Evolutionary conservation across 2,797 vertebrate genomes (phyloP), one percentile per base, ranked within the genome.

Genomic region (Phylloscopus collybita): DNA sequence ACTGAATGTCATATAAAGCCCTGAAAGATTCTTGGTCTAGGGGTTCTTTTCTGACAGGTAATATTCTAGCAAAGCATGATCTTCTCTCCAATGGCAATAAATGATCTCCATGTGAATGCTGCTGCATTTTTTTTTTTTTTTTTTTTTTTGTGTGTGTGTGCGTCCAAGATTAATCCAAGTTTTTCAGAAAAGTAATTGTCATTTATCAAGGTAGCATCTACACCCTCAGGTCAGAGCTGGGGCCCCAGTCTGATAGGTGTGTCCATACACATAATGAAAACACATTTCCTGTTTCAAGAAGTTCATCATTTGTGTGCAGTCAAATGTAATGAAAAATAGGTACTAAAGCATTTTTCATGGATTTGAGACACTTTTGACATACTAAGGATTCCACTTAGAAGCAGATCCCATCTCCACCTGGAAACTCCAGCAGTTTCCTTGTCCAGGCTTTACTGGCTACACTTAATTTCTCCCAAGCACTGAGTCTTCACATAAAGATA

Each of bases 31-130:
- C 88, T 73, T 84, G 82, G 86, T 91, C 66, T 54, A 87, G 87
- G 61, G 49, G 44, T 85, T 90, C 71, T 95, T 94, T 95, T 81
- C 82, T 97, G 90, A 95, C 92, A 94, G 64, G 90, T 93, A 94
- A 94, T 92, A 90, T 65, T 93, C 75, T 59, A 86, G 67, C 36
- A 78, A 96, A 91, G 66, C 65, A 90, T 22, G n/a, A 51, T 88
- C 65, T 61, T 87, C 53, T 93, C 93, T 95, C 92, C 72, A 84
- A 91, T 2, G 45, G 67, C 83, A 56, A 60, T 38, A 92, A 91
- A 90, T 47, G 75, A 88, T 91, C 76, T 92, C 73, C 73, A 79
- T 84, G 67, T 53, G 83, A 93, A 91, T 2, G 5, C 36, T 71
- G 75, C 32, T 54, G 64, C 2, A 1, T 22, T 73, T 66, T 86